Conservation (phyloP, 1,140 invertebrate species). For the Drosophila ambigua region DNA sequence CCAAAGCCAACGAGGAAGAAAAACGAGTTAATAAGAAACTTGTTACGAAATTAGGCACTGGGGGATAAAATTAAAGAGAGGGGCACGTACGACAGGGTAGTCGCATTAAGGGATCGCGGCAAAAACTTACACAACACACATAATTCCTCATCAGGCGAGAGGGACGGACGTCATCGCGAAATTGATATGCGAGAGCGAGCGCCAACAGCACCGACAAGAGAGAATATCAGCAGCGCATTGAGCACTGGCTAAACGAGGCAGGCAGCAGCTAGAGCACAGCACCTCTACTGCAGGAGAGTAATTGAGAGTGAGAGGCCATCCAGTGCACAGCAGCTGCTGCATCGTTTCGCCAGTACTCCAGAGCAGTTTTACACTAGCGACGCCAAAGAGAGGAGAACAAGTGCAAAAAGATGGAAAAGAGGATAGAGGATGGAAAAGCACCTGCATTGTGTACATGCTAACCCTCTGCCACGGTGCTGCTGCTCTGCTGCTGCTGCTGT, state of each 20-base stretch:
- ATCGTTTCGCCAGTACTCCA: too few species aligned
- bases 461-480: too few species aligned
- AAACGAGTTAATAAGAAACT: conserved; percentile 72
- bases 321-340: too few species aligned
- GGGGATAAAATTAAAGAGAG: background rate
- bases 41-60: conserved; percentile 75
- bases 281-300: too few species aligned
- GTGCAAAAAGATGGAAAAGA: conserved; percentile 1
- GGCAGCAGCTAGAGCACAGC: too few species aligned
- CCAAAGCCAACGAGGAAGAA: conserved; percentile 10
- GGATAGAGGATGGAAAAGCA: conserved; percentile 18
- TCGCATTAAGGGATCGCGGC: conserved; percentile 53
- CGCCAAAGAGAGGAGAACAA: conserved; percentile 1
- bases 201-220: conserved; percentile 9
- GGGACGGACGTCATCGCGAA: conserved; percentile 41
- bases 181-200: conserved; percentile 63
- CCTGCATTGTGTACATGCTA: conserved; percentile 26
- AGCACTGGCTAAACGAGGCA: too few species aligned
- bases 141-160: conserved; percentile 55
- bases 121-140: conserved; percentile 59
- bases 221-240: conserved; percentile 6
- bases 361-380: conserved; percentile 4
- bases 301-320: too few species aligned
- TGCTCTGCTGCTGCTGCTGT: conserved; percentile 18
- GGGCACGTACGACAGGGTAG: conserved; percentile 5